phyloP scores from a whole-genome alignment of 1,140 invertebrate species.

The Heterodera schachtii region DNA sequence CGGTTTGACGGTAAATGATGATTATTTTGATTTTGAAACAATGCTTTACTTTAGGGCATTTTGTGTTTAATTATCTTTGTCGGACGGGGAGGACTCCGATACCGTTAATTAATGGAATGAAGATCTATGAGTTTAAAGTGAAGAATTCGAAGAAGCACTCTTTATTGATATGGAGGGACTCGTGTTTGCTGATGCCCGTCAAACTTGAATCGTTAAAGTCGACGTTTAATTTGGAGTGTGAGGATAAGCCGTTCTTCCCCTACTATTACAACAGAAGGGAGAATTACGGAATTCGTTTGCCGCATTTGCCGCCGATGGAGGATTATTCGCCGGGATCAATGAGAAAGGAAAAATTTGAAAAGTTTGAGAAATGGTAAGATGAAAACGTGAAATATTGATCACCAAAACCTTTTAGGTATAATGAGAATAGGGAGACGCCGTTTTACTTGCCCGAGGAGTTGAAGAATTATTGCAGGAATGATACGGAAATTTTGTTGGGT shows the following conservation, averaged over 20 bases:
- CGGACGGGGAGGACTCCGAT: background rate
- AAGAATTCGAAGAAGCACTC: background rate
- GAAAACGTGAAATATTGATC: background rate
- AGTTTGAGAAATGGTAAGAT: background rate
- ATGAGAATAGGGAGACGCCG: background rate
- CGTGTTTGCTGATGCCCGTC: background rate
- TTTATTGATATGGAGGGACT: background rate
- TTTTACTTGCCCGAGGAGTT: constrained; percentile 11
- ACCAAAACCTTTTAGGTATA: background rate
- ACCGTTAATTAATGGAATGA: background rate
- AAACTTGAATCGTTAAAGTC: background rate
- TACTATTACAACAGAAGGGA: background rate
- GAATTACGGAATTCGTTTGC: background rate
- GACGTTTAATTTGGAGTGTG: constrained; percentile 3
- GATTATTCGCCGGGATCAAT: constrained; percentile 2
- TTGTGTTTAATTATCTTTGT: background rate
- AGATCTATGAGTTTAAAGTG: constrained; percentile 3
- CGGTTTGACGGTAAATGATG: background rate
- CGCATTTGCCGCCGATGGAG: background rate
- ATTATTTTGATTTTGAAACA: too few relatives aligned
- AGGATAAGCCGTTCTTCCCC: background rate
- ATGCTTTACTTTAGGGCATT: background rate
- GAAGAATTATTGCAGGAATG: constrained; percentile 13
- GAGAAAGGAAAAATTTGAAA: background rate
- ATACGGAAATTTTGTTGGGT: constrained; percentile 10